Percentiles rank a stretch among this genome's conserved stretches.
These are phyloP conservation scores for Beris chalybata DNA, from an alignment of 2,888 invertebrate genomes.

Conservation along the genomic window DNA sequence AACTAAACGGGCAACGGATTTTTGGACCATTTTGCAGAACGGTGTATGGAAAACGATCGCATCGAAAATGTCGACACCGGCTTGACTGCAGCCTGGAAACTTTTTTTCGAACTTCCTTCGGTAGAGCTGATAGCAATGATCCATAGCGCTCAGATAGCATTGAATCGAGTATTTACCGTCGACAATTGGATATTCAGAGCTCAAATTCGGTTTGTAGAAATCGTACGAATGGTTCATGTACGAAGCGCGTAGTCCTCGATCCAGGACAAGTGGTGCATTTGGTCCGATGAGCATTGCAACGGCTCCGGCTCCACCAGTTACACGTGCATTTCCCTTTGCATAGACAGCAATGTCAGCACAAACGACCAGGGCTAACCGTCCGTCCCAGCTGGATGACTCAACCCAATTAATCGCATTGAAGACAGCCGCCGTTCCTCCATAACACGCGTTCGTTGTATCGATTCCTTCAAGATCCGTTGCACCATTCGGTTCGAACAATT, in stretches of 20 bases:
- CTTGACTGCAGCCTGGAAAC: conserved; percentile 56
- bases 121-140: conserved; percentile 87
- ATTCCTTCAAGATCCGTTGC: conserved; percentile 93
- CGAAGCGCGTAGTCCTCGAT: conserved; percentile 82
- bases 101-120: conserved; percentile 68
- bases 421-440: conserved; percentile 96
- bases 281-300: conserved; percentile 96
- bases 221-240: conserved; percentile 96
- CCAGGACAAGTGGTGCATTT: conserved; percentile 89
- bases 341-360: conserved; percentile 98
- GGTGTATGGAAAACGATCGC: conserved; percentile 92
- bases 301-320: conserved; percentile 97
- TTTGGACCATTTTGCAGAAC: conserved; percentile 95
- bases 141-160: conserved; percentile 91
- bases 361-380: conserved; percentile 89
- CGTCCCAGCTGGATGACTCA: conserved; percentile 96
- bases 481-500: conserved; percentile 86
- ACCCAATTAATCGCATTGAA: conserved; percentile 97
- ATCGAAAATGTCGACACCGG: conserved; percentile 71
- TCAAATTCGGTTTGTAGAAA: conserved; percentile 95
- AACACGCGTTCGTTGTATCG: conserved; percentile 98
- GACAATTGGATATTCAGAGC: conserved; percentile 93
- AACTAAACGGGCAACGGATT: conserved; percentile 88
- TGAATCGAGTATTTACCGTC: conserved; percentile 94
- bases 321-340: conserved; percentile 88